phyloP scores from a whole-genome alignment of 2,797 vertebrate genomes.

The Chrysocyon brachyurus region DNA sequence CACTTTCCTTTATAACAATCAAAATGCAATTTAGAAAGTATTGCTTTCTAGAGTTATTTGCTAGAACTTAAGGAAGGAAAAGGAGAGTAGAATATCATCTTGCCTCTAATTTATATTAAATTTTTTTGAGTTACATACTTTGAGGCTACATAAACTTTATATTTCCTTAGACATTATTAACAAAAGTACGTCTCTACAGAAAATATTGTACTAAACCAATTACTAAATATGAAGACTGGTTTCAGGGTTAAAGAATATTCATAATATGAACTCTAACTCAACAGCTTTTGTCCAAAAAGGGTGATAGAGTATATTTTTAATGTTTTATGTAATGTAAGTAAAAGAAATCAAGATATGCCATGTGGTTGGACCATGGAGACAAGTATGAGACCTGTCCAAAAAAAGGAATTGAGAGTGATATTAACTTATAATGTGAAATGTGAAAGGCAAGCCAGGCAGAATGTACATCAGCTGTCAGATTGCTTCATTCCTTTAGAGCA shows the following conservation, averaged over 20 bases:
- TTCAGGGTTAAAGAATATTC: constrained; percentile 4
- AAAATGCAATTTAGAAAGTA: not conserved
- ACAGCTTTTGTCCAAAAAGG: constrained; percentile 35
- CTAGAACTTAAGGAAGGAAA: not conserved
- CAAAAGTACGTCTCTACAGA: not conserved
- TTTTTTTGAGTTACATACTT: not conserved
- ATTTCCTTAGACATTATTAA: constrained; percentile 1
- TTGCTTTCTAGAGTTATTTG: not conserved
- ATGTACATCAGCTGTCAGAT: constrained; percentile 95
- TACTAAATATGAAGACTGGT: not conserved
- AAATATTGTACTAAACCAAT: constrained; percentile 15
- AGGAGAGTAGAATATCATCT: not conserved
- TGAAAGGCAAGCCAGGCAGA: constrained; percentile 90
- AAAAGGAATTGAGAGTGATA: constrained; percentile 85
- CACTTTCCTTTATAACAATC: not conserved
- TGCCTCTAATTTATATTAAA: not conserved
- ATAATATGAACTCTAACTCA: constrained; percentile 63
- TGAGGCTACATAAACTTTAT: not conserved
- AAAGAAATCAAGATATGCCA: not conserved
- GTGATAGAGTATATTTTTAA: constrained; percentile 31
- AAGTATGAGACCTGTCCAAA: constrained; percentile 64
- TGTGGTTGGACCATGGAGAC: not conserved
- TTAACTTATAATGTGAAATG: constrained; percentile 89
- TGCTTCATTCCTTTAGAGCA: constrained; percentile 91
- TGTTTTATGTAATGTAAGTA: constrained; percentile 23